Percentiles rank a stretch among this genome's conserved stretches.
These are phyloP conservation scores for Phrynocephalus versicolor DNA, from an alignment of 2,113 vertebrate genomes.

Conservation along the genomic window DNA sequence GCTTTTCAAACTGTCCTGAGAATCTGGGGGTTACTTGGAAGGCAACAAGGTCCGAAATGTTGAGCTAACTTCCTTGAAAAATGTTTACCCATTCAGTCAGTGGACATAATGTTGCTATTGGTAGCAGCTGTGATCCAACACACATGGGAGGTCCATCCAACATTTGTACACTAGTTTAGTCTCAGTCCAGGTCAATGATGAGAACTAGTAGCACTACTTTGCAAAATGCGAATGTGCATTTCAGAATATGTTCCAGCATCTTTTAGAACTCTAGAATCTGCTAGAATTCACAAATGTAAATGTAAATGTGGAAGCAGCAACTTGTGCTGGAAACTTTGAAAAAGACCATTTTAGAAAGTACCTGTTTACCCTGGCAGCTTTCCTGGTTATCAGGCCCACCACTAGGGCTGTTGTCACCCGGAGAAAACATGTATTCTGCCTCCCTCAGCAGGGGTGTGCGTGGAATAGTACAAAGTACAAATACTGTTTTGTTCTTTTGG, in stretches of 20 bases:
- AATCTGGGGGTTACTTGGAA: not conserved
- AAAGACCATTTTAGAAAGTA: not conserved
- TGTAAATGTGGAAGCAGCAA: not conserved
- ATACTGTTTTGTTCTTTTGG: too few species aligned
- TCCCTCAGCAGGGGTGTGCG: not conserved
- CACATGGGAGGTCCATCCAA: too few species aligned
- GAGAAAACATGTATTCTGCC: not conserved
- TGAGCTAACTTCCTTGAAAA: not conserved
- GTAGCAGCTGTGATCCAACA: too few species aligned
- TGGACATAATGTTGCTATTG: too few species aligned
- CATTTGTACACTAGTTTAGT: too few species aligned
- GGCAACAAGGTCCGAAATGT: not conserved
- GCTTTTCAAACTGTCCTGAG: not conserved
- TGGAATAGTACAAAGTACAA: too few species aligned
- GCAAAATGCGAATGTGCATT: not conserved
- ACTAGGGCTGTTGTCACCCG: too few species aligned
- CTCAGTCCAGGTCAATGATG: too few species aligned
- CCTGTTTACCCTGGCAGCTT: not conserved
- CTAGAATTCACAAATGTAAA: not conserved
- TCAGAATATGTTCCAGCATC: not conserved
- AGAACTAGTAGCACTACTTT: not conserved
- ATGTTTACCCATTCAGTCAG: not conserved
- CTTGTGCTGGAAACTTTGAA: not conserved
- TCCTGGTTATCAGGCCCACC: not conserved
- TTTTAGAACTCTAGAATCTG: not conserved